These are phyloP conservation scores for Chlamydotis undulata DNA, from an alignment of 2,113 vertebrate species.

Conservation along the genomic window DNA sequence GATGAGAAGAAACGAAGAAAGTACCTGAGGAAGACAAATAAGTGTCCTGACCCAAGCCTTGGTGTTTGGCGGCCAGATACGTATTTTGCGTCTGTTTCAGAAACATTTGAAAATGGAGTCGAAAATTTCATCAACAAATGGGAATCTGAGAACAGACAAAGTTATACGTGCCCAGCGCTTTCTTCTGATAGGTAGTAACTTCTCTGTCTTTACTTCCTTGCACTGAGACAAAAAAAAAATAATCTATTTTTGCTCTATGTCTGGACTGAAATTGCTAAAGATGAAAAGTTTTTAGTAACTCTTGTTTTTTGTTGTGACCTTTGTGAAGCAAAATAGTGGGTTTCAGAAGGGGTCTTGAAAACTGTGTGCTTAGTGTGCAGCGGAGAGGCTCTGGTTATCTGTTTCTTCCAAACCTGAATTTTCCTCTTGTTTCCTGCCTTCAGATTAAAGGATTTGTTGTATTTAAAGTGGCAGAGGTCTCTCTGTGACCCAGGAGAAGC, in stretches of 20 bases:
- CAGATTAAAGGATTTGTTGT: constrained; percentile 86
- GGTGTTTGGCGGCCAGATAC: constrained; percentile 85
- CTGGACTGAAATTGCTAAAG: background rate
- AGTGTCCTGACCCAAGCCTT: constrained; percentile 89
- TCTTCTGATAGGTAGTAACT: constrained; percentile 78
- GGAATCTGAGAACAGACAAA: constrained; percentile 25
- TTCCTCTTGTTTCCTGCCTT: background rate
- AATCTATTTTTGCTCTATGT: background rate
- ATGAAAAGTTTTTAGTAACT: background rate
- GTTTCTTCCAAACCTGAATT: background rate
- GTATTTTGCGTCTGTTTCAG: constrained; percentile 91
- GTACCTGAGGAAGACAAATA: constrained; percentile 80
- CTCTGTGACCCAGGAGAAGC: constrained; percentile 95
- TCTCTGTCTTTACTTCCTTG: background rate
- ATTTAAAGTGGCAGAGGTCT: constrained; percentile 93
- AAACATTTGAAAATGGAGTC: constrained; percentile 85
- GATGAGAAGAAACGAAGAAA: constrained; percentile 77
- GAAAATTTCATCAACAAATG: constrained; percentile 77
- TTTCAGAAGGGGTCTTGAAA: background rate
- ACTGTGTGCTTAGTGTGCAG: background rate
- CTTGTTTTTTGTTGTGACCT: background rate
- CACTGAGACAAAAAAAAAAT: background rate
- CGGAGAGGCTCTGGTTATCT: background rate
- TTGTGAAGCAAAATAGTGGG: background rate
- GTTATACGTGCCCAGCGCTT: background rate